phyloP scores from a whole-genome alignment of 2,888 invertebrate genomes.

The Gonocerus acuteangulatus region DNA sequence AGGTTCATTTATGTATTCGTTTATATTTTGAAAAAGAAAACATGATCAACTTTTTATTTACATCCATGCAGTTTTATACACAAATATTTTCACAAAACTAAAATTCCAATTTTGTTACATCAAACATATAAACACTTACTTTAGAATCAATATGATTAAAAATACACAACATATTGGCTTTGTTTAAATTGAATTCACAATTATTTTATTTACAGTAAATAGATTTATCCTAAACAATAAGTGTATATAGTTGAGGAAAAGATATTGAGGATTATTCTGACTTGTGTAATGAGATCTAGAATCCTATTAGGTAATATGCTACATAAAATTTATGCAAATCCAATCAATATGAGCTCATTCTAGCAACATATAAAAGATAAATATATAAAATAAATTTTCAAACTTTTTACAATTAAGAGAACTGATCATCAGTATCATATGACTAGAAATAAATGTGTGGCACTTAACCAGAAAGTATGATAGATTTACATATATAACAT shows the following conservation, averaged over 20 bases:
- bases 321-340: background rate
- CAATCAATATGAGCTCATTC: slow-evolving; percentile 14
- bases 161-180: background rate
- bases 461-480: slow-evolving; percentile 18
- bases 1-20: too few relatives aligned
- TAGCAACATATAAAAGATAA: slow-evolving; percentile 2
- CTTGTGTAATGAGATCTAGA: background rate
- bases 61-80: slow-evolving; percentile 17
- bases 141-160: background rate
- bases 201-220: background rate
- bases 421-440: slow-evolving; percentile 7
- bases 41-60: slow-evolving; percentile 13
- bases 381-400: slow-evolving; percentile 6
- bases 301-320: background rate
- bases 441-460: slow-evolving; percentile 26
- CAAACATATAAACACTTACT: background rate
- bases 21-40: slow-evolving; percentile 14
- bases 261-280: background rate
- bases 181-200: background rate
- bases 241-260: background rate
- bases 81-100: slow-evolving; percentile 19
- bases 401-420: background rate
- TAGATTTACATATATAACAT: background rate
- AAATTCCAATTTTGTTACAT: background rate
- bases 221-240: background rate